phyloP scores from a whole-genome alignment of 2,113 vertebrate genomes.

The Aspidoscelis tigris region DNA sequence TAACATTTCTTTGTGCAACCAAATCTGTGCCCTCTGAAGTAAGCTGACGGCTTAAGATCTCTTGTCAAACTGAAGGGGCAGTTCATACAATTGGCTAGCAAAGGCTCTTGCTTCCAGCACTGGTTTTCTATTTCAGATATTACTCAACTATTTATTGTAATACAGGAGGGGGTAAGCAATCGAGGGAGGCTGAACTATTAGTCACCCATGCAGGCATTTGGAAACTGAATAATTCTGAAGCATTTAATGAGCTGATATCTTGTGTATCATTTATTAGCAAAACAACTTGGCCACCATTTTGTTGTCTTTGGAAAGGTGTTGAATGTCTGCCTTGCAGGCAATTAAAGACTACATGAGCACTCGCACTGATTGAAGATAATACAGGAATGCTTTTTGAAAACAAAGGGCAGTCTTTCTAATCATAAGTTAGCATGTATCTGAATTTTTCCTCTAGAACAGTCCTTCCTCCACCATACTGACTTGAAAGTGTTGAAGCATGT shows the following conservation, averaged over 20 bases:
- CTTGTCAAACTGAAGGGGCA: neutral
- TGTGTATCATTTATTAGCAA: neutral
- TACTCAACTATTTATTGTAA: neutral
- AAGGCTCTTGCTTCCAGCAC: neutral
- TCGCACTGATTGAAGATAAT: slow-evolving; percentile 23
- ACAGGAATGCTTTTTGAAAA: slow-evolving; percentile 14
- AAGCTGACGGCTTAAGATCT: neutral
- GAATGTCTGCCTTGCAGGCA: neutral
- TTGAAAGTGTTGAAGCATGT: neutral
- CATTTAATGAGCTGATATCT: slow-evolving; percentile 35
- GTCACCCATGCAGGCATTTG: slow-evolving; percentile 27
- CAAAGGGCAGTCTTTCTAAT: neutral
- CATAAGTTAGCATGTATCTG: neutral
- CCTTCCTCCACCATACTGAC: neutral
- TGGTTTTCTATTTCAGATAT: neutral
- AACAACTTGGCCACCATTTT: slow-evolving; percentile 11
- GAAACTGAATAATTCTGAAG: slow-evolving; percentile 35
- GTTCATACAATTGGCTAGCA: neutral
- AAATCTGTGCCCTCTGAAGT: neutral
- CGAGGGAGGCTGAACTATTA: slow-evolving; percentile 24
- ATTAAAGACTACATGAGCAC: slow-evolving; percentile 16
- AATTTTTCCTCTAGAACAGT: neutral
- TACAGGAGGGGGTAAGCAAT: slow-evolving; percentile 34
- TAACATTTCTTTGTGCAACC: neutral
- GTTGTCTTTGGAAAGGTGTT: slow-evolving; percentile 8